Base-by-base conservation (phyloP, 2,888 invertebrate species). In the Cloeon dipterum region DNA sequence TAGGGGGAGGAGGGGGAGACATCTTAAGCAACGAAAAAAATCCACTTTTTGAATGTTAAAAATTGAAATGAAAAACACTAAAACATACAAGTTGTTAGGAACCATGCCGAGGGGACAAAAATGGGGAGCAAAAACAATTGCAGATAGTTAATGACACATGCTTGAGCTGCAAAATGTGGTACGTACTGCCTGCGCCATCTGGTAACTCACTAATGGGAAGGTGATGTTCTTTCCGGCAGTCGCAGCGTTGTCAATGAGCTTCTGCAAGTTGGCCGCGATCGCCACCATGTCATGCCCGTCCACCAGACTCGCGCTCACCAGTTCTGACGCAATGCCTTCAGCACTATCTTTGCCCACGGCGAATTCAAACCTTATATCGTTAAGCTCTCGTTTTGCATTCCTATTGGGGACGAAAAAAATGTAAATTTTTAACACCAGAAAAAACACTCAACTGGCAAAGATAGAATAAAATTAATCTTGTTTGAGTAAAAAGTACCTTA, bases 321-420 rank as follows among this genome's bases (percentile, higher is more conserved):
- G 61, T 59, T 96, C 94, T 7, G 75, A 65, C 2, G 94, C 86
- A 38, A 96, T 93, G 23, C 91, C 91, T 56, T 91, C 89, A 0
- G 91, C 68, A 0, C 79, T 74, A 52, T 86, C 85, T 56, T 83
- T 78, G 16, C 86, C 88, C 20, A 75, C 71, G 14, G 83, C 78
- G 55, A 83, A 98, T 58, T 98, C 94, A 58, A 98, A 98, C 47
- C 91, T 74, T 48, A 98, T 98, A 56, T 98, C 96, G 57, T 96
- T 94, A 44, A 98, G 59, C 57, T 96, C 94, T 39, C 79, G 68
- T 43, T 74, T 74, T 32, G 76, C 66, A 62, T 96, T 96, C 49
- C 82, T 81, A 42, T 13, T 35, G 26, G 20, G 41, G 25, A 34
- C 36, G 17, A 37, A 32, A 26, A 32, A 34, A 34, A 20, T 20